Percentiles rank a stretch among this genome's conserved stretches.
Evolutionary conservation across 2,888 invertebrate genomes (phyloP).

Genomic region (Periphyllus acericola): DNA sequence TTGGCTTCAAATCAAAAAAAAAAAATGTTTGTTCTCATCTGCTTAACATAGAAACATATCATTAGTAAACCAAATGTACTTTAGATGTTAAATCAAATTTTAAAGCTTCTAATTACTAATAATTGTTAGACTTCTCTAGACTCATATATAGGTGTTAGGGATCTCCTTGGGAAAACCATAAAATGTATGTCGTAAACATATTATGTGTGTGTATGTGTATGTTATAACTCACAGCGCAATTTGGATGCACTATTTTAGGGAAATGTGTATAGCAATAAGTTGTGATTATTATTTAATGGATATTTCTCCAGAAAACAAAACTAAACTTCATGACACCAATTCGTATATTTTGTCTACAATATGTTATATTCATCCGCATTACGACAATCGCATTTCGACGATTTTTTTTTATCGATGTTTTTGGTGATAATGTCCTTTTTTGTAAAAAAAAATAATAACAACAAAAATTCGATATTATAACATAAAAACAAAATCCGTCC

Average conservation of each 20-base stretch:
- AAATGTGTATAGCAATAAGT: not conserved
- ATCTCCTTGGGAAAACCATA: not conserved
- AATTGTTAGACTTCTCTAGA: not conserved
- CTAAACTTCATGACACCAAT: conserved; percentile 29
- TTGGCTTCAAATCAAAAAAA: not conserved
- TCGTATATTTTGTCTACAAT: not conserved
- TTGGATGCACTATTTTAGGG: not conserved
- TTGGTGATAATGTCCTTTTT: not conserved
- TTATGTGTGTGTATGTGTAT: not conserved
- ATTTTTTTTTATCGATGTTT: not conserved
- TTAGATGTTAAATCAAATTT: not conserved
- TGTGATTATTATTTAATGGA: conserved; percentile 21
- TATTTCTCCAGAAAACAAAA: conserved; percentile 22
- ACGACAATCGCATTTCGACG: conserved; percentile 4
- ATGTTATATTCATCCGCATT: not conserved
- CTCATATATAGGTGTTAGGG: not conserved
- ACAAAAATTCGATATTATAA: not conserved
- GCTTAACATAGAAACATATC: conserved; percentile 21
- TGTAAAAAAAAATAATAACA: not conserved
- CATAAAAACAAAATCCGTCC: conserved; percentile 26
- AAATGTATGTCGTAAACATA: not conserved
- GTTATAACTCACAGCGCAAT: not conserved
- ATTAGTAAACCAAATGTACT: not conserved
- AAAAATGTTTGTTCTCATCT: not conserved
- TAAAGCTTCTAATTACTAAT: not conserved